Evolutionary conservation across 1,140 invertebrate species (phyloP).

Genomic region (Cotesia chilonis): DNA sequence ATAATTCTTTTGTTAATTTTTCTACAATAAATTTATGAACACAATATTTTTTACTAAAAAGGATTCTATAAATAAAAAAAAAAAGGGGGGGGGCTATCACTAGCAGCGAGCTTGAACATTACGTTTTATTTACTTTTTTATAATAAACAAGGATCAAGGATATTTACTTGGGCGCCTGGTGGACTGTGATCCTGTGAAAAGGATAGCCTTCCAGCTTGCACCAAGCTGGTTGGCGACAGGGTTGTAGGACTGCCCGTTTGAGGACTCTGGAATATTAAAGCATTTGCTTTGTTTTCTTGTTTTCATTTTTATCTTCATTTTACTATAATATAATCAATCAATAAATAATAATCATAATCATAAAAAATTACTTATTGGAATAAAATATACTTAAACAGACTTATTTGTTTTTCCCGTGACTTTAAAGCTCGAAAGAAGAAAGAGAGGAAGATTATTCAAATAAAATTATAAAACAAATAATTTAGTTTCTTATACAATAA

Average conservation of each 20-base stretch:
- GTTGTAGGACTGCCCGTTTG: slow-evolving; percentile 75
- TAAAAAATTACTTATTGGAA: not conserved
- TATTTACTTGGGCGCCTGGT: slow-evolving; percentile 65
- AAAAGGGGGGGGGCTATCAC: not conserved
- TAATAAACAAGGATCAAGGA: slow-evolving; percentile 53
- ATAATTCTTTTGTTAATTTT: no score
- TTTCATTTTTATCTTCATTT: slow-evolving; percentile 29
- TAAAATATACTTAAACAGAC: slow-evolving; percentile 1
- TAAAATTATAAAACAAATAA: slow-evolving; percentile 32
- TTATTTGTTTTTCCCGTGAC: no score
- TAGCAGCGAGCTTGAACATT: slow-evolving; percentile 23
- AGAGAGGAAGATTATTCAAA: slow-evolving; percentile 17
- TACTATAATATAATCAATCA: slow-evolving; percentile 33
- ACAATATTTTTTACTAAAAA: not conserved
- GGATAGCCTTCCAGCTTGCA: slow-evolving; percentile 67
- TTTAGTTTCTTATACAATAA: not conserved
- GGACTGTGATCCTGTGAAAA: slow-evolving; percentile 66
- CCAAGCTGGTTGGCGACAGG: slow-evolving; percentile 75
- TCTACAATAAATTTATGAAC: not conserved
- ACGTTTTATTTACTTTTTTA: not conserved
- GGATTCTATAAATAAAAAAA: slow-evolving; percentile 12
- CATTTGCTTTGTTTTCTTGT: slow-evolving; percentile 41
- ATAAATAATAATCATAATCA: slow-evolving; percentile 21
- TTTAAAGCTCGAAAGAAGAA: not conserved
- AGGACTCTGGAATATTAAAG: slow-evolving; percentile 71